Evolutionary conservation across 2,797 vertebrate genomes (phyloP), one percentile per base, ranked within the genome.

Genomic region (Sebastes taczanowskii): DNA sequence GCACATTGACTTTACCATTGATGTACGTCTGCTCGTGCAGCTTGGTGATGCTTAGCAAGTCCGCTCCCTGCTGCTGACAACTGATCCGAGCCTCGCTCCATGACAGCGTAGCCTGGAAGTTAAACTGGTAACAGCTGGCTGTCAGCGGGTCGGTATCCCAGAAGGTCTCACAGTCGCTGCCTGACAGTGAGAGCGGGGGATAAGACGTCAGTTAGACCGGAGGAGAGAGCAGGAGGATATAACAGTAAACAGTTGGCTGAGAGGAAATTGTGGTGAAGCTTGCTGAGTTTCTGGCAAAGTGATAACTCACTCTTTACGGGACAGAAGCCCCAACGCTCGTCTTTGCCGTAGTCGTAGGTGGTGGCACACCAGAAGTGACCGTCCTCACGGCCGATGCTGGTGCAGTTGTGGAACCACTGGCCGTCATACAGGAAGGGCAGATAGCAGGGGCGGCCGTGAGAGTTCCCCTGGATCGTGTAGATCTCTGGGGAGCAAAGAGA

Each of bases 101-200:
- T 0, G 98, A 98, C 88, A 99, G 93, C 0, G 97, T 97, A 0
- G 98, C 97, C 95, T 99, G 97, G 93, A 99, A 98, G 94, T 99
- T 99, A 89, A 99, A 99, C 96, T 99, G 98, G 96, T 99, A 99
- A 92, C 99, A 99, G 95, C 97, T 99, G 90, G 97, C 96, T 3
- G 97, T 99, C 93, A 99, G 91, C 2, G 97, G 96, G 92, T 99
- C 97, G 35, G 95, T 98, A 86, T 99, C 97, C 99, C 99, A 99
- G 83, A 99, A 99, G 0, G 98, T 97, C 95, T 99, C 97, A 4
- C 99, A 99, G 92, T 96, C 95, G 0, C 93, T 93, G 92, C 95
- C 99, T 99, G 90, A 49, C 18, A 61, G 27, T 4, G 30, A 90
- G n/a, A 76, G n/a, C 59, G 49, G 65, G 25, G 53, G 20, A 62